phyloP scores from a whole-genome alignment of 2,797 vertebrate species.

The Leptodactylus fallax region DNA sequence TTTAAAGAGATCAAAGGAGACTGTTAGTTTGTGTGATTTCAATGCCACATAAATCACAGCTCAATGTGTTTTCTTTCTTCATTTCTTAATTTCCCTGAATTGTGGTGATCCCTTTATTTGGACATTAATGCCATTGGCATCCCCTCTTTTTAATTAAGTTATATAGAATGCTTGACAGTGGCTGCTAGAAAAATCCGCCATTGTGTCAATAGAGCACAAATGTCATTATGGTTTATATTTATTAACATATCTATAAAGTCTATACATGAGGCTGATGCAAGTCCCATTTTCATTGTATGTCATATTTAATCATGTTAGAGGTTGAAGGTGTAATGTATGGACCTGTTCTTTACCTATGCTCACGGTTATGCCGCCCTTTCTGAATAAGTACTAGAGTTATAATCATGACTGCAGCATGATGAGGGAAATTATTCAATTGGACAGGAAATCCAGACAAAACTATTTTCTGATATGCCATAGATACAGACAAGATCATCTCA shows the following conservation, averaged over 20 bases:
- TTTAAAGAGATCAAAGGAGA: constrained; percentile 35
- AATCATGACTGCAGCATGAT: no score
- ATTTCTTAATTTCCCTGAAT: constrained; percentile 3
- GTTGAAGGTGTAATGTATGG: no score
- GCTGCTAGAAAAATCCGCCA: background rate
- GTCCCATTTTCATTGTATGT: no score
- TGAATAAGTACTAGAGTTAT: no score
- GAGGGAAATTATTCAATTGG: no score
- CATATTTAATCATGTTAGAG: no score
- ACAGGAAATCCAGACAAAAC: no score
- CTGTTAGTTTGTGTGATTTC: constrained; percentile 12
- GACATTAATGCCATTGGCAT: background rate
- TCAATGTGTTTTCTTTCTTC: background rate
- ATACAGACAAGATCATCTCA: no score
- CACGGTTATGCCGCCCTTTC: no score
- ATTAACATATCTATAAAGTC: background rate
- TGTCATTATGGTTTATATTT: background rate
- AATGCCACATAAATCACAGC: background rate
- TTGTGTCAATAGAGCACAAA: background rate
- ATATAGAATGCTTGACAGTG: background rate
- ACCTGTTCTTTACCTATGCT: no score
- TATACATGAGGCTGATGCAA: no score
- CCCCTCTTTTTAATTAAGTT: constrained; percentile 10
- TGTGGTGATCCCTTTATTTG: background rate
- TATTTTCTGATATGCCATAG: no score